Base-by-base conservation (phyloP, 2,797 vertebrate species). In the Phyllotis vaccarum region DNA sequence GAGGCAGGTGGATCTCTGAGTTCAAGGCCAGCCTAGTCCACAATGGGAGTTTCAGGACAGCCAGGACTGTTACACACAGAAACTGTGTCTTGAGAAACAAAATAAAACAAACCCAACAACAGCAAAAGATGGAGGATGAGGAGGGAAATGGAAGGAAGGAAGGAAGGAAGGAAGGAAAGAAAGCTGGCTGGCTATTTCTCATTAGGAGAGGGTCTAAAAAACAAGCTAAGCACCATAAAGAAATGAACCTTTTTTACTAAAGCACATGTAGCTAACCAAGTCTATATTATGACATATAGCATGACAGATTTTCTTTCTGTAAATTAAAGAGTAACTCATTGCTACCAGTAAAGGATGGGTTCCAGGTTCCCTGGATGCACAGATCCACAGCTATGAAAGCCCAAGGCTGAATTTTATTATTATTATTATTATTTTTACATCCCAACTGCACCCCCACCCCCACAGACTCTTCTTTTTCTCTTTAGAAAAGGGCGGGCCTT, bases 281-380 rank as follows among this genome's bases (percentile, higher is more conserved):
- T 22, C 43, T 96, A 46, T 94, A 76, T 64, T 92, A 79, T 81
- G 54, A 9, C 0, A 0, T 54, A 10, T 54, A 76, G 54, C 46
- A 21, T 91, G 95, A 62, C 56, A 91, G 46, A 86, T 85, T 91
- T 95, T 91, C 34, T 93, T 91, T 40, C 6, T 54, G 5, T 92
- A 80, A 91, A 46, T 89, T 60, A 58, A 56, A 74, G 24, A 87
- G 17, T 76, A 46, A 78, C 29, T 46, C 72, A 52, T 76, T 62
- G 56, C 12, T 46, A n/a, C 16, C 54, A 12, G 21, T 21, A 49
- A 46, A 78, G 37, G 56, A 64, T 60, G 21, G 24, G 54, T 75
- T 88, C 37, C 70, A 88, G 11, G 37, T 29, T 75, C 56, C 14
- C 31, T 88, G 72, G 74, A 62, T 78, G n/a, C 22, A 34, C 49